Evolutionary conservation across 1,140 invertebrate genomes (phyloP).

Genomic region (Brachionus paranguensis): DNA sequence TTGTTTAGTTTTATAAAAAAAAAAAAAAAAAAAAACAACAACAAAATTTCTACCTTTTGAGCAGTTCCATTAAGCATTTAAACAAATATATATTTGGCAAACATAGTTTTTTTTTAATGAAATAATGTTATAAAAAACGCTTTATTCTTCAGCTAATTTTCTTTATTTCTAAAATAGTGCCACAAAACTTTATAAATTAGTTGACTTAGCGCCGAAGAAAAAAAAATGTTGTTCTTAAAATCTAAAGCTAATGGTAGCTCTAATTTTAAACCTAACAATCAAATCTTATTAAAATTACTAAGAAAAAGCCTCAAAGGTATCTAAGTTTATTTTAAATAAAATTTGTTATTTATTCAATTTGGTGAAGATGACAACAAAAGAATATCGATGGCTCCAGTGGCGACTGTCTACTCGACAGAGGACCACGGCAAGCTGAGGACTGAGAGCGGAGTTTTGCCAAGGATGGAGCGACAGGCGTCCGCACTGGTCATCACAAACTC

Average conservation of each 20-base stretch:
- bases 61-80: slow-evolving; percentile 26
- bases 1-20: slow-evolving; percentile 23
- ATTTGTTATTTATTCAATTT: not conserved
- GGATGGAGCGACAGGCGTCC: not conserved
- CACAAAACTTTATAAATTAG: not conserved
- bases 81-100: not conserved
- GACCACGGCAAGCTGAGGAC: not conserved
- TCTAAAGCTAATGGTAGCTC: not conserved
- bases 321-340: not conserved
- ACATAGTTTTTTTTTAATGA: not conserved
- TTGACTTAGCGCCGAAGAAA: not conserved
- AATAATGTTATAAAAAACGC: slow-evolving; percentile 26
- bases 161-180: not conserved
- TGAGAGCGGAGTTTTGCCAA: not conserved
- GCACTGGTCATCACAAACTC: not conserved
- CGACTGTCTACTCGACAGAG: not conserved
- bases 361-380: not conserved
- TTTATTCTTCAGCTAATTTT: not conserved
- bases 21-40: not conserved
- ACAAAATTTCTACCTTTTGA: slow-evolving; percentile 18
- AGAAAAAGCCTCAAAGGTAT: slow-evolving; percentile 22
- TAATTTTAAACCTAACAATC: slow-evolving; percentile 27
- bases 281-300: slow-evolving; percentile 10
- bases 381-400: not conserved
- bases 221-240: slow-evolving; percentile 21